Evolutionary conservation across 1,140 invertebrate genomes (phyloP).

Genomic region (Drosophila novamexicana): DNA sequence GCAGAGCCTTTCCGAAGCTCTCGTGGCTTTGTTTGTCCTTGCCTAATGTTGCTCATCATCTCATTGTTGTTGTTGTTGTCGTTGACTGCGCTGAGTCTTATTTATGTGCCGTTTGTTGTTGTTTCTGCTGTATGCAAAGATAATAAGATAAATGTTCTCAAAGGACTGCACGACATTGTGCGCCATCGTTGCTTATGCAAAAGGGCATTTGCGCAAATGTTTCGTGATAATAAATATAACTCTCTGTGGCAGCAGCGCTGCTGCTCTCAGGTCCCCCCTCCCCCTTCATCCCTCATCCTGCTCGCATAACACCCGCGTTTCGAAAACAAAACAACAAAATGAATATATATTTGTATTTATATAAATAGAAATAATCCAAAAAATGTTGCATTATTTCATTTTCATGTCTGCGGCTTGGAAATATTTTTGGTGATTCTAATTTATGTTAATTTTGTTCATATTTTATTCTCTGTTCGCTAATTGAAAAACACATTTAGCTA

Average conservation of each 20-base stretch:
- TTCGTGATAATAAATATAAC: slow-evolving; percentile 83
- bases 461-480: slow-evolving; percentile 36
- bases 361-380: slow-evolving; percentile 33
- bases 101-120: slow-evolving; percentile 62
- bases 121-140: slow-evolving; percentile 73
- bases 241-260: slow-evolving; percentile 69
- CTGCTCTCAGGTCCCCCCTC: not conserved
- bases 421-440: slow-evolving; percentile 68
- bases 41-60: slow-evolving; percentile 82
- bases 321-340: slow-evolving; percentile 16
- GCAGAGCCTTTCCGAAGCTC: slow-evolving; percentile 70
- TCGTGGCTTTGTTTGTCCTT: slow-evolving; percentile 77
- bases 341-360: slow-evolving; percentile 1
- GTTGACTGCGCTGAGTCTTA: slow-evolving; percentile 71
- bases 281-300: not conserved
- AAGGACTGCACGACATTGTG: slow-evolving; percentile 76
- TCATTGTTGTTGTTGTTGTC: slow-evolving; percentile 51
- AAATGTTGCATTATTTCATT: slow-evolving; percentile 66
- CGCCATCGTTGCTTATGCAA: slow-evolving; percentile 73
- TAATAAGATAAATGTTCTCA: slow-evolving; percentile 82
- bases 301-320: not conserved
- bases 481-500: slow-evolving; percentile 39
- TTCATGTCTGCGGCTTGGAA: slow-evolving; percentile 61
- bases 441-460: slow-evolving; percentile 64
- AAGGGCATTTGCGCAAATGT: slow-evolving; percentile 82